Evolutionary conservation across 2,888 invertebrate species (phyloP).

Genomic region (Petrophora chlorosata): DNA sequence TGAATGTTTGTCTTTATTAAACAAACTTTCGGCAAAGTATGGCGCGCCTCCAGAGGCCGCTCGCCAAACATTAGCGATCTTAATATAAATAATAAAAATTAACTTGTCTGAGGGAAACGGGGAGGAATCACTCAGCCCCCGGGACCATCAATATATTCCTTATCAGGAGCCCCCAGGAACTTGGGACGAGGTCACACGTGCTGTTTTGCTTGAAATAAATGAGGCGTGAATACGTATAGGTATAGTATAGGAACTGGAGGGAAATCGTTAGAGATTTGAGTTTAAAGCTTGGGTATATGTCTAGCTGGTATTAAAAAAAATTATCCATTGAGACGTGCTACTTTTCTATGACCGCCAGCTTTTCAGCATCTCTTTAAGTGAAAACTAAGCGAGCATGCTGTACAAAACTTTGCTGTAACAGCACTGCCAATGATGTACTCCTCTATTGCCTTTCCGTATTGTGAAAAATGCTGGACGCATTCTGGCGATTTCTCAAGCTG

Average conservation of each 20-base stretch:
- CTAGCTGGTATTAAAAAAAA: no score
- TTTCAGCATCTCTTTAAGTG: no score
- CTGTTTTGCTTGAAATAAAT: not conserved
- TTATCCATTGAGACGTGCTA: no score
- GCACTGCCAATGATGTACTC: constrained; percentile 1
- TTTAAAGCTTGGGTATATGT: no score
- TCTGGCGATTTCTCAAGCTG: constrained; percentile 38
- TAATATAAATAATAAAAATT: constrained; percentile 50
- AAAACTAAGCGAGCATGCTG: no score
- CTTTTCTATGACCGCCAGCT: no score
- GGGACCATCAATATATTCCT: constrained; percentile 55
- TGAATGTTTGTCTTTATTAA: constrained; percentile 10
- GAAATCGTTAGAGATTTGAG: no score
- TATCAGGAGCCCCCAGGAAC: constrained; percentile 43
- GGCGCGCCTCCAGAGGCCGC: constrained; percentile 12
- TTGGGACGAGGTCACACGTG: constrained; percentile 14
- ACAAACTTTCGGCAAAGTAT: constrained; percentile 14
- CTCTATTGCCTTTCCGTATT: constrained; percentile 29
- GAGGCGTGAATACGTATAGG: not conserved
- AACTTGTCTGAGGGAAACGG: constrained; percentile 35
- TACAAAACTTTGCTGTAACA: no score
- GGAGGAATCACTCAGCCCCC: constrained; percentile 49
- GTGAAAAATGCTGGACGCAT: constrained; percentile 38
- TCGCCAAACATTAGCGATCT: constrained; percentile 20
- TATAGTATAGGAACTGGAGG: not conserved